Evolutionary conservation across 2,113 vertebrate species (phyloP), one percentile per base, ranked within the genome.

Genomic region (Rhynchomys soricoides): DNA sequence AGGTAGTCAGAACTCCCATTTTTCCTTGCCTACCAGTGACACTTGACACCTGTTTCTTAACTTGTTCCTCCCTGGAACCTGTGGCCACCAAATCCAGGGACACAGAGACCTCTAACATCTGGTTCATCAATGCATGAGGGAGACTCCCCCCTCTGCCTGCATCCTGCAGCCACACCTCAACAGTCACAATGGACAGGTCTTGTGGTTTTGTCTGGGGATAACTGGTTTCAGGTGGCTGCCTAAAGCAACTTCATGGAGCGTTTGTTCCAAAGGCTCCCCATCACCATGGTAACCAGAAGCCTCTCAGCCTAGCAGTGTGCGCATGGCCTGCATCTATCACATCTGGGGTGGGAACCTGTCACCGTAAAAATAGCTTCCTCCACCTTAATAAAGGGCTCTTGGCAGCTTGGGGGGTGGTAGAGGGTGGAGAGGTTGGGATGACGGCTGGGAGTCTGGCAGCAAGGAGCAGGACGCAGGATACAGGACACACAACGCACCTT

Each of bases 401-500:
- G 98, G 95, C 91, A 98, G 98, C 97, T 95, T 97, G 97, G 93
- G 93, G 98, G 97, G 17, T 8, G 59, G 13, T n/a, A 34, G 66
- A n/a, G 86, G 86, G 37, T 95, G 97, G 64, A 68, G 31, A 98
- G 98, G 95, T 40, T 97, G 97, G 98, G 93, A 95, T 70, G 95
- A 92, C 66, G 62, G 73, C 89, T 89, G 86, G 16, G 90, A 93
- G 86, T 34, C 17, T n/a, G 34, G 8, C 9, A 7, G 64, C 40
- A 11, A 68, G 64, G 43, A 22, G 95, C 24, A 10, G 48, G 74
- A 98, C 98, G 79, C 95, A 99, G 62, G 57, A 21, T 21, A 52
- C 52, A 11, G 73, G 57, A 43, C 26, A 89, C 24, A 9, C 43
- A 71, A 98, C 98, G 81, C 95, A 99, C 99, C 99, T 99, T 99